Evolutionary conservation across 2,888 invertebrate genomes (phyloP).

Genomic region (Pyrrhia umbra): DNA sequence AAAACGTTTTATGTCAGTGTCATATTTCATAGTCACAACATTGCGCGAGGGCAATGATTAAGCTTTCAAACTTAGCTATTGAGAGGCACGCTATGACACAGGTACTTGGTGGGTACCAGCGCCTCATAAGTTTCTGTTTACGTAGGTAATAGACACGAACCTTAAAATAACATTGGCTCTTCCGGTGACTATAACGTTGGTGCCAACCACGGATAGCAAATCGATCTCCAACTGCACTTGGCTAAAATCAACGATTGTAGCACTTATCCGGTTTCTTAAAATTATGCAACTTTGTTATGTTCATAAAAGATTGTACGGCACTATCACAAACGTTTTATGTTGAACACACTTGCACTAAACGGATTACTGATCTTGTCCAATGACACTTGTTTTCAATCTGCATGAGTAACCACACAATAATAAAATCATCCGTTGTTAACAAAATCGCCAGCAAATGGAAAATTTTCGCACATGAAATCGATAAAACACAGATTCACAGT

Average conservation of each 20-base stretch:
- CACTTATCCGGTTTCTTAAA: conserved; percentile 61
- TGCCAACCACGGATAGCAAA: conserved; percentile 77
- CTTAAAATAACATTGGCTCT: conserved; percentile 89
- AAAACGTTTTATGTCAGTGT: conserved; percentile 52
- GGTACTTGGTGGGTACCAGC: conserved; percentile 2
- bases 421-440: conserved; percentile 70
- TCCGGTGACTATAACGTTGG: conserved; percentile 79
- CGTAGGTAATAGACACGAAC: conserved; percentile 72
- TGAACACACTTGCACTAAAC: conserved; percentile 79
- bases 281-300: conserved; percentile 63
- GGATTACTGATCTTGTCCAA: conserved; percentile 81
- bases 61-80: conserved; percentile 4
- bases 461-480: conserved; percentile 76
- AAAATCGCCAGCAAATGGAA: conserved; percentile 68
- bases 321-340: conserved; percentile 66
- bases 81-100: neutral
- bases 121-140: conserved; percentile 58
- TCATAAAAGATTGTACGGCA: conserved; percentile 67
- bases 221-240: conserved; percentile 65
- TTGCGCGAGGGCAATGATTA: conserved; percentile 17
- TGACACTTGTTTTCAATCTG: conserved; percentile 78
- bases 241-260: conserved; percentile 50
- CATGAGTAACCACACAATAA: conserved; percentile 69
- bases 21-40: conserved; percentile 56
- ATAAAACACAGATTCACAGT: conserved; percentile 72